Evolutionary conservation across 2,888 invertebrate species (phyloP), one percentile per base, ranked within the genome.

Genomic region (Calameuta filiformis): DNA sequence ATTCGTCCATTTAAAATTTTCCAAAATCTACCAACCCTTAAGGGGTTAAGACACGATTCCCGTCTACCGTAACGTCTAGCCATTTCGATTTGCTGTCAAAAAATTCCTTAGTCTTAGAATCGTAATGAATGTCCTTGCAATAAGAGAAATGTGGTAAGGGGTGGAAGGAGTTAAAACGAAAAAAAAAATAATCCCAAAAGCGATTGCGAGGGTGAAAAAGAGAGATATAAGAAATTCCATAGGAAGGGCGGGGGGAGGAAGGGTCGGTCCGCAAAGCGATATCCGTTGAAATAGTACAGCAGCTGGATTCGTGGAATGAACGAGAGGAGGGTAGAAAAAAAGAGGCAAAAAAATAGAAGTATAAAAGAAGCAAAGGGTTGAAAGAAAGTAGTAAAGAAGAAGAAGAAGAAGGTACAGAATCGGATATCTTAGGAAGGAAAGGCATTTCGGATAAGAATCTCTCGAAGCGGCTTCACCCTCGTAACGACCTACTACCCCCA

Each of bases 261-360:
- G 9, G 56, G 56, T 2, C 23, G 23, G 23, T 2, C 23, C 23
- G 56, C 9, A 56, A 2, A 56, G 23, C 76, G 73, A 76, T 76
- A 76, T 56, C 73, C 73, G 40, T 71, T 71, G 76, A 76, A 76
- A 76, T 76, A 71, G 56, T 76, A 23, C 23, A 23, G 71, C 31
- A 37, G 33, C 76, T 69, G 56, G 40, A 15, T 73, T 71, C 11
- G 69, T 71, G 15, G 69, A 56, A 56, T 23, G 23, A 23, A 56
- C 9, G 6, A 56, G 56, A 56, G 11, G 37, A 37, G 12, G 37
- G 33, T 37, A n/a, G 15, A 35, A 76, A 15, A 35, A 30, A 37
- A 11, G 23, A 23, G 6, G 23, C 23, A 56, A 56, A 56, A 56
- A 56, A 23, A 0, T 0, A 9, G 33, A 15, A 56, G 40, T 40